A percentile compares a stretch with the other conserved stretches of the same genome.
phyloP scores from a whole-genome alignment of 1,140 invertebrate species.

The Drosophila miranda region DNA sequence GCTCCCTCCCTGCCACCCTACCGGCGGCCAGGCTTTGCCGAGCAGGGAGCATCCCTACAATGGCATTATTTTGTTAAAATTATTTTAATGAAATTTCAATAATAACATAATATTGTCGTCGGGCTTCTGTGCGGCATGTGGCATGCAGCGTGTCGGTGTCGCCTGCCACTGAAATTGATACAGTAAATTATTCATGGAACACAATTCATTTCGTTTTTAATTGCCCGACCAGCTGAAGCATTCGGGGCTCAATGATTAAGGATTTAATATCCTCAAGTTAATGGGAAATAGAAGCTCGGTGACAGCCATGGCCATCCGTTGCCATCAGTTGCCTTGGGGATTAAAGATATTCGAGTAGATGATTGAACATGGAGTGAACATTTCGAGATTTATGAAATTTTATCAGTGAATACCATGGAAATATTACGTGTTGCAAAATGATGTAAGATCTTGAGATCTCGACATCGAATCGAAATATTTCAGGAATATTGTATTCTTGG shows the following conservation, averaged over 20 bases:
- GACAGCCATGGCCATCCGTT: too few species aligned
- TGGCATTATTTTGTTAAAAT: slow-evolving; percentile 66
- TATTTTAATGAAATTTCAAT: slow-evolving; percentile 74
- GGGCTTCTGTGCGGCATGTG: slow-evolving; percentile 23
- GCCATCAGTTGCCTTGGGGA: background rate
- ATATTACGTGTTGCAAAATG: too few species aligned
- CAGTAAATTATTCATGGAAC: slow-evolving; percentile 48
- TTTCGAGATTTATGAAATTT: too few species aligned
- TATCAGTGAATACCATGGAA: too few species aligned
- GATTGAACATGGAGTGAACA: too few species aligned
- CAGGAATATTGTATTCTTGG: background rate
- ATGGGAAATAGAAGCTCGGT: slow-evolving; percentile 1
- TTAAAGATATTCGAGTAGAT: slow-evolving; percentile 6
- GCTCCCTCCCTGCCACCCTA: too few species aligned
- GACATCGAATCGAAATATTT: too few species aligned
- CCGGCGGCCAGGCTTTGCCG: too few species aligned
- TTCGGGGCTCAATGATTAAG: slow-evolving; percentile 15
- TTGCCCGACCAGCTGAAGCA: slow-evolving; percentile 40
- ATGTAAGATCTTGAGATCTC: too few species aligned
- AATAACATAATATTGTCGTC: slow-evolving; percentile 37
- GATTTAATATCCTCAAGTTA: slow-evolving; percentile 13
- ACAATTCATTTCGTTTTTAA: slow-evolving; percentile 50
- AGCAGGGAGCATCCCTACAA: slow-evolving; percentile 5
- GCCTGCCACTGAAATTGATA: slow-evolving; percentile 43
- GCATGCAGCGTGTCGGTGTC: background rate